These are phyloP conservation scores for Yoshiicerus persimilis DNA, from an alignment of 1,140 invertebrate species.

Conservation along the genomic window DNA sequence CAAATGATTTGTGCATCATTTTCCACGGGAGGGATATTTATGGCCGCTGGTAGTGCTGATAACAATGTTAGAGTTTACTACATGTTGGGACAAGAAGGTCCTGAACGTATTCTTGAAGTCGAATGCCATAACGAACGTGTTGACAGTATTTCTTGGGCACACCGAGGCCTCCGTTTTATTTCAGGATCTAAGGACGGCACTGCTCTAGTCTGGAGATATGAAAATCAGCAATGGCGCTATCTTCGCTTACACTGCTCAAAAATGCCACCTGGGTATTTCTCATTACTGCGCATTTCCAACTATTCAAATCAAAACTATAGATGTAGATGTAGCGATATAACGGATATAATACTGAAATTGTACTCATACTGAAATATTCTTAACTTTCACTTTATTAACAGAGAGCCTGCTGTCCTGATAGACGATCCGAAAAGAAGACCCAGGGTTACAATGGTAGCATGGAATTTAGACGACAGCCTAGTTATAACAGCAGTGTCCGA, in stretches of 20 bases:
- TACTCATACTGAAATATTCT: too few relatives aligned
- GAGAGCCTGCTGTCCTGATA: slow-evolving; percentile 43
- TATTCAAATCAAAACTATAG: too few relatives aligned
- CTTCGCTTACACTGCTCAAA: slow-evolving; percentile 67
- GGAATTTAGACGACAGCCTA: slow-evolving; percentile 83
- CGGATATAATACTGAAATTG: too few relatives aligned
- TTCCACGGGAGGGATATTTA: slow-evolving; percentile 88
- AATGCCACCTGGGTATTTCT: slow-evolving; percentile 62
- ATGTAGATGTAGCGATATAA: too few relatives aligned
- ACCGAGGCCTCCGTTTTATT: slow-evolving; percentile 79
- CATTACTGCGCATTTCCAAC: not conserved
- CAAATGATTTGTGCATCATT: slow-evolving; percentile 96
- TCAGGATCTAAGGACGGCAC: slow-evolving; percentile 97
- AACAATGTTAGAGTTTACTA: slow-evolving; percentile 89
- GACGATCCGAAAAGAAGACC: slow-evolving; percentile 66
- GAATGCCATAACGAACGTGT: slow-evolving; percentile 91
- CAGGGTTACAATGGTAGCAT: slow-evolving; percentile 94
- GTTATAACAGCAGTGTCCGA: slow-evolving; percentile 90
- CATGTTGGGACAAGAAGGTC: slow-evolving; percentile 73
- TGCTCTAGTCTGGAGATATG: slow-evolving; percentile 89
- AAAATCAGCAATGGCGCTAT: slow-evolving; percentile 84
- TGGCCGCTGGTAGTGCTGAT: slow-evolving; percentile 91
- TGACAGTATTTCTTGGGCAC: slow-evolving; percentile 94
- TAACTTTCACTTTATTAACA: too few relatives aligned
- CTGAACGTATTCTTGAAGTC: slow-evolving; percentile 73